A percentile compares a stretch with the other conserved stretches of the same genome.
phyloP scores from a whole-genome alignment of 1,140 invertebrate genomes.

The Holotrichia oblita region DNA sequence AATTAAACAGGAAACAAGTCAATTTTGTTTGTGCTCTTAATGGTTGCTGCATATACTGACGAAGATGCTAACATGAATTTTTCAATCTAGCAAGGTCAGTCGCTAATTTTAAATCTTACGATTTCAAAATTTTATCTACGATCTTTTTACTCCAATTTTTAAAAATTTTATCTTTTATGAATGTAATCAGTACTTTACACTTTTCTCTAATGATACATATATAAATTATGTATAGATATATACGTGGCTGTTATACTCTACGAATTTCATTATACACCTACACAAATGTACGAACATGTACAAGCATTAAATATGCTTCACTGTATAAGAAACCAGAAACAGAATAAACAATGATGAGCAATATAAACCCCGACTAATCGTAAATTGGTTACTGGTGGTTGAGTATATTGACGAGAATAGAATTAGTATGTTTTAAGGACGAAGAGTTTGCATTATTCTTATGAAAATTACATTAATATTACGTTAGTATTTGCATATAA shows the following conservation, averaged over 20 bases:
- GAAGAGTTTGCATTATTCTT: background rate
- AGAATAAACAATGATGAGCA: too few species aligned
- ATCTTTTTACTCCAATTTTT: background rate
- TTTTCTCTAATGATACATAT: background rate
- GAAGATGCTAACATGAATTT: slow-evolving; percentile 16
- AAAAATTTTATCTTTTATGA: background rate
- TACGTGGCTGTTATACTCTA: background rate
- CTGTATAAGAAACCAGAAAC: background rate
- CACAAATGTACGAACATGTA: background rate
- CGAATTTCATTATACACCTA: slow-evolving; percentile 8
- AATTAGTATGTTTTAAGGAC: too few species aligned
- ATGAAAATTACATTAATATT: background rate
- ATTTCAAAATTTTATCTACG: background rate
- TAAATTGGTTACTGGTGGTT: too few species aligned
- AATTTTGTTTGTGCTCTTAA: slow-evolving; percentile 50
- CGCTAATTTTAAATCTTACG: background rate
- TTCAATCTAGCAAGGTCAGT: slow-evolving; percentile 4
- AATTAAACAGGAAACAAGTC: slow-evolving; percentile 42
- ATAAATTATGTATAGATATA: background rate
- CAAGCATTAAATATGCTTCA: background rate
- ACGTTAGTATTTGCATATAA: background rate
- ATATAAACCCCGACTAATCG: too few species aligned
- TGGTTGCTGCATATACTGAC: background rate
- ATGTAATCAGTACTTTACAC: background rate
- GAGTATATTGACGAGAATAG: too few species aligned